Evolutionary conservation across 2,888 invertebrate genomes (phyloP).

Genomic region (Drosophila nigritarsus): DNA sequence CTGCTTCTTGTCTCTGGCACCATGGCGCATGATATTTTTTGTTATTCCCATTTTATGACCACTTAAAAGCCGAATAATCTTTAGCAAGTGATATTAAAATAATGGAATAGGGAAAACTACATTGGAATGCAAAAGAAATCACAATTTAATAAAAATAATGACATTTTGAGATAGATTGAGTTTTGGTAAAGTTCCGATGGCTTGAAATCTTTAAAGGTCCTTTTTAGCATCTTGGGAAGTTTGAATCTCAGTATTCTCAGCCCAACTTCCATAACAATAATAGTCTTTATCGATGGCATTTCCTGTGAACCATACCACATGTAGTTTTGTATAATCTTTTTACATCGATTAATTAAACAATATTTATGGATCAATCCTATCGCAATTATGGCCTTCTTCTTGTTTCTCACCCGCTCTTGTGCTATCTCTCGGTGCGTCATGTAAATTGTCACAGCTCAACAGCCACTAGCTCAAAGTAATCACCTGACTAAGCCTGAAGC

Average conservation of each 20-base stretch:
- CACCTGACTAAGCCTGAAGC: slow-evolving; percentile 28
- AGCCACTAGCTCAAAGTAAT: slow-evolving; percentile 68
- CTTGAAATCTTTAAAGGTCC: neutral
- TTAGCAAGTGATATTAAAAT: slow-evolving; percentile 51
- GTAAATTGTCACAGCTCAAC: slow-evolving; percentile 64
- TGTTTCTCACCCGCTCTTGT: slow-evolving; percentile 13
- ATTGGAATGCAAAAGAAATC: neutral
- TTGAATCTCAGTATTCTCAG: neutral
- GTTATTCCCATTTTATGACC: slow-evolving; percentile 73
- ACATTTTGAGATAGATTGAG: neutral
- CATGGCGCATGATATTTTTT: slow-evolving; percentile 54
- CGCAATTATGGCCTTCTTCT: neutral
- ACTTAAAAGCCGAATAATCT: slow-evolving; percentile 56
- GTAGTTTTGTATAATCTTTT: neutral
- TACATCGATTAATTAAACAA: slow-evolving; percentile 12
- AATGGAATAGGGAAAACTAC: slow-evolving; percentile 32
- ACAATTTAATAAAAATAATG: neutral
- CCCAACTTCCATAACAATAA: neutral
- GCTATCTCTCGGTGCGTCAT: slow-evolving; percentile 54
- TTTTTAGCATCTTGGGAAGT: neutral
- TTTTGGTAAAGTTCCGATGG: neutral
- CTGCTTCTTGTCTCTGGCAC: slow-evolving; percentile 29
- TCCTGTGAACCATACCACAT: slow-evolving; percentile 2
- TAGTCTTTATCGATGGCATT: slow-evolving; percentile 1
- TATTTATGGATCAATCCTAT: slow-evolving; percentile 12